Conservation (phyloP, 2,113 vertebrate species). For the Zosterops lateralis region DNA sequence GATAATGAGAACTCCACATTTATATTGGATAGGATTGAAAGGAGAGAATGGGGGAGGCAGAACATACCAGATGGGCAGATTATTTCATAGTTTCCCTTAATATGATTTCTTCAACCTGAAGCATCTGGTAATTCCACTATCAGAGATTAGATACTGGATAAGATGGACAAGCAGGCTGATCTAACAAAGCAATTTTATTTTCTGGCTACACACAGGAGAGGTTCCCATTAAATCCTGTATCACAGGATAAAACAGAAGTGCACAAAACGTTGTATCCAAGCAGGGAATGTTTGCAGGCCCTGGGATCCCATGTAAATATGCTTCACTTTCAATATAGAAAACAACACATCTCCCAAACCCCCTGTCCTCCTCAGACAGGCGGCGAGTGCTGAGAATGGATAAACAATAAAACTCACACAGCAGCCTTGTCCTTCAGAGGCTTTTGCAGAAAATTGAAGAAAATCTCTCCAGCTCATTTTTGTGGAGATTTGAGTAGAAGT, state of each 20-base stretch:
- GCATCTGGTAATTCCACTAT: slow-evolving; percentile 28
- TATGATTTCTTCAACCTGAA: slow-evolving; percentile 45
- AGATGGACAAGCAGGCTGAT: background rate
- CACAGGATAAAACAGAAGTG: background rate
- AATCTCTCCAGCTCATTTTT: background rate
- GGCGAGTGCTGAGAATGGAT: background rate
- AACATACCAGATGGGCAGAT: slow-evolving; percentile 16
- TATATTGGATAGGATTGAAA: background rate
- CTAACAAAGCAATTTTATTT: background rate
- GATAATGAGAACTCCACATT: slow-evolving; percentile 38
- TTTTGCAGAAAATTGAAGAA: background rate
- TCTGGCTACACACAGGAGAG: background rate
- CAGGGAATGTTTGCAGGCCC: background rate
- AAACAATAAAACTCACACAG: background rate
- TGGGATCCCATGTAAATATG: background rate
- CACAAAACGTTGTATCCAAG: background rate
- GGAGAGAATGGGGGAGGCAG: background rate
- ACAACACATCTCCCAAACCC: background rate
- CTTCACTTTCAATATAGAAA: background rate
- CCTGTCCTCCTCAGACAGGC: background rate
- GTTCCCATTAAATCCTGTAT: background rate
- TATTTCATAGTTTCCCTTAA: slow-evolving; percentile 38
- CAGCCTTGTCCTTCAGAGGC: background rate
- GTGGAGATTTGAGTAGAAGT: background rate
- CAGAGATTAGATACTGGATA: background rate